These are phyloP conservation scores for Trilocha varians DNA, from an alignment of 2,888 invertebrate species.

Conservation along the genomic window DNA sequence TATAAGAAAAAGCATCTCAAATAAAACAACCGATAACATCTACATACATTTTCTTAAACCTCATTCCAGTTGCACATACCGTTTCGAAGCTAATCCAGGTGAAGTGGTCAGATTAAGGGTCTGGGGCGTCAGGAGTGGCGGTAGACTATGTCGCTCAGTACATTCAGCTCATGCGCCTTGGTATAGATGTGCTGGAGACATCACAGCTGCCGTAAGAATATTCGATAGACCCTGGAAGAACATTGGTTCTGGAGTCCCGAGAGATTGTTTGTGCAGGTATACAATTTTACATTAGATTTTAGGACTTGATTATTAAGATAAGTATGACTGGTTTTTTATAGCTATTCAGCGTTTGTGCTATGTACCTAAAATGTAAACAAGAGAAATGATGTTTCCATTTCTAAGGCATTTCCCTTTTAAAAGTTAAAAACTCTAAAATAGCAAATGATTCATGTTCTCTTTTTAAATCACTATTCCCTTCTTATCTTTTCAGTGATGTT, in stretches of 20 bases:
- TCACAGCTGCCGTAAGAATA: constrained; percentile 79
- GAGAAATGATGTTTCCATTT: too few species aligned
- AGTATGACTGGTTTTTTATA: too few species aligned
- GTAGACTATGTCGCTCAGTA: constrained; percentile 73
- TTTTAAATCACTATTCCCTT: too few species aligned
- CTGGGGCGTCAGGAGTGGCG: constrained; percentile 78
- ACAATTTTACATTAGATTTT: too few species aligned
- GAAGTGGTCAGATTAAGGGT: constrained; percentile 85
- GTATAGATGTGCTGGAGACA: constrained; percentile 80
- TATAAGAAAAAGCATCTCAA: not conserved
- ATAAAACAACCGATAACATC: too few species aligned
- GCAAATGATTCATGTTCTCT: too few species aligned
- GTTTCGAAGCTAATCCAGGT: constrained; percentile 88
- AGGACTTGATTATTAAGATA: too few species aligned
- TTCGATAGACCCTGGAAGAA: constrained; percentile 82
- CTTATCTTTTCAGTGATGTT: constrained; percentile 46
- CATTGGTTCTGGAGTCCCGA: constrained; percentile 76
- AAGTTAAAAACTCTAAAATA: too few species aligned
- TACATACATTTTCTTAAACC: not conserved
- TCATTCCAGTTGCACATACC: constrained; percentile 83
- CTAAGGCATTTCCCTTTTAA: too few species aligned
- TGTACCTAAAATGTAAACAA: not conserved
- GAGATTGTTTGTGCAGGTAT: constrained; percentile 85
- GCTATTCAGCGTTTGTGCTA: too few species aligned
- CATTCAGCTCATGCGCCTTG: constrained; percentile 78